Percentiles rank a stretch among this genome's conserved stretches.
Conservation (phyloP, 2,113 vertebrate species). For the Turnix velox region DNA sequence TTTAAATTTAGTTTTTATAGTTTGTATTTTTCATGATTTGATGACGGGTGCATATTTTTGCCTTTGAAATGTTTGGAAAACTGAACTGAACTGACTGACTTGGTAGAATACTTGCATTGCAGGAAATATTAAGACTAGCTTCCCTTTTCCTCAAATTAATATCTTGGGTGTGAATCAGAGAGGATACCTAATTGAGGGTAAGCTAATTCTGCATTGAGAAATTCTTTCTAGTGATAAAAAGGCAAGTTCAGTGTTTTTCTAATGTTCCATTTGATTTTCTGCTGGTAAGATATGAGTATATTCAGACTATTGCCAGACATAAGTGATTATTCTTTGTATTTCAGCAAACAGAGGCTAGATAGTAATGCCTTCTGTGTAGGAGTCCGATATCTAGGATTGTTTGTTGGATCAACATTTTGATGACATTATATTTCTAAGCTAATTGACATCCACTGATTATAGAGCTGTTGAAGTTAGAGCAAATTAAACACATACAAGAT, state of each 20-base stretch:
- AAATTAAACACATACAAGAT: conserved; percentile 13
- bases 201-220: background rate
- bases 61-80: background rate
- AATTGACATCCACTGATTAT: conserved; percentile 33
- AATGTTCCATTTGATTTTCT: background rate
- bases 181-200: background rate
- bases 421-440: conserved; percentile 25
- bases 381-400: background rate
- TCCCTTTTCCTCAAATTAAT: background rate
- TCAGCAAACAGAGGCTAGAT: background rate
- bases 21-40: background rate
- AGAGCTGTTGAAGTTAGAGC: background rate
- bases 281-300: background rate
- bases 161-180: background rate
- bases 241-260: background rate
- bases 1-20: background rate
- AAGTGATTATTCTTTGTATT: background rate
- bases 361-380: background rate
- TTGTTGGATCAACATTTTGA: conserved; percentile 51
- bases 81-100: background rate
- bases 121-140: background rate
- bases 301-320: background rate
- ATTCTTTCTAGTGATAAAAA: background rate
- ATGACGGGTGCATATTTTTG: background rate
- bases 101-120: background rate